Evolutionary conservation across 2,888 invertebrate genomes (phyloP).

Genomic region (Meiosimyza platycephala): DNA sequence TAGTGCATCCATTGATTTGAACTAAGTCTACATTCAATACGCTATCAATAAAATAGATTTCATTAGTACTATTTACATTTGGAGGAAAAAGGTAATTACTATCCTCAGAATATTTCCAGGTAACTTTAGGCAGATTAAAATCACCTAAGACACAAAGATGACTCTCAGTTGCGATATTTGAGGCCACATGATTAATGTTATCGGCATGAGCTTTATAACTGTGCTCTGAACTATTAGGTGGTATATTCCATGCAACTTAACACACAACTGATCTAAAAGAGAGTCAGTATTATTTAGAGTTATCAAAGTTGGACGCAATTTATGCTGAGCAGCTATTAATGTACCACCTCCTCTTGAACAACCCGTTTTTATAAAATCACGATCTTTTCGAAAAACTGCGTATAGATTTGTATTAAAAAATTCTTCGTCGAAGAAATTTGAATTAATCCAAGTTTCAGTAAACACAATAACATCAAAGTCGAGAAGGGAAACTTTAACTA

Average conservation of each 20-base stretch:
- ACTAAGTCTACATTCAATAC: no score
- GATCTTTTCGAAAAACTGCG: not conserved
- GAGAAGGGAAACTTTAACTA: not conserved
- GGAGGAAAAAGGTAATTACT: no score
- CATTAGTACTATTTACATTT: no score
- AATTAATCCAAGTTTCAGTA: not conserved
- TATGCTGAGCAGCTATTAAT: not conserved
- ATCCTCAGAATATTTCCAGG: no score
- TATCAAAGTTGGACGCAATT: not conserved
- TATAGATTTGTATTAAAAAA: not conserved
- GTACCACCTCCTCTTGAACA: constrained; percentile 2
- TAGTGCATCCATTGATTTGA: no score
- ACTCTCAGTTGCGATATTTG: no score
- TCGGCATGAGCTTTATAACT: not conserved
- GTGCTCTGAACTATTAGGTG: not conserved
- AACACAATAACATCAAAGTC: not conserved
- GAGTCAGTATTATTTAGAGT: not conserved
- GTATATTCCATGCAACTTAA: not conserved
- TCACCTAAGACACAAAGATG: constrained; percentile 2
- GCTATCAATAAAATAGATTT: no score
- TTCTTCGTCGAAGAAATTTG: not conserved
- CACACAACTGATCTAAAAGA: not conserved
- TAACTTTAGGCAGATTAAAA: no score
- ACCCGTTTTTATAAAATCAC: not conserved
- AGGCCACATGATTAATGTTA: not conserved